These are phyloP conservation scores for Ylistrum balloti DNA, from an alignment of 1,140 invertebrate genomes.

Conservation along the genomic window DNA sequence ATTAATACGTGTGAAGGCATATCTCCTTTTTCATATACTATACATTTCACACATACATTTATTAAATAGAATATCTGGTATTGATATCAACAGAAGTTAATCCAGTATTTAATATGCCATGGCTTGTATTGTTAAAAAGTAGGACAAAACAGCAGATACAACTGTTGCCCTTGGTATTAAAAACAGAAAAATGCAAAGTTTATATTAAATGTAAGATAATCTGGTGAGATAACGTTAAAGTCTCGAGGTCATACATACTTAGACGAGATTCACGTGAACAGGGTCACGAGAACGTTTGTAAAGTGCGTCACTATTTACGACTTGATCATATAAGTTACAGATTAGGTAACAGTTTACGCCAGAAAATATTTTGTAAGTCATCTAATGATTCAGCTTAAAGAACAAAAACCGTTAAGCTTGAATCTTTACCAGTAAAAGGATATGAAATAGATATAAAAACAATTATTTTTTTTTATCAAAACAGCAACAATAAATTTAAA, in stretches of 20 bases:
- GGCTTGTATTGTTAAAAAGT: not conserved
- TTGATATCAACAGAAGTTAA: too few species aligned
- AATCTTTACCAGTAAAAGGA: not conserved
- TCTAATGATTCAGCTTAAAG: not conserved
- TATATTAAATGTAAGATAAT: not conserved
- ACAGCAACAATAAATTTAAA: too few species aligned
- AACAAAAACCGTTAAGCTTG: not conserved
- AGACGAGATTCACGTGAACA: not conserved
- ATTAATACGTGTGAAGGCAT: too few species aligned
- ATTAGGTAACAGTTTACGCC: not conserved
- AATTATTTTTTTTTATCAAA: too few species aligned
- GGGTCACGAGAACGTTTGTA: not conserved
- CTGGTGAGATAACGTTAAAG: conserved; percentile 3
- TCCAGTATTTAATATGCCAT: too few species aligned
- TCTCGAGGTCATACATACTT: not conserved
- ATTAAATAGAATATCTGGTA: too few species aligned
- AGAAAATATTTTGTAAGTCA: not conserved
- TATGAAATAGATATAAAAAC: not conserved
- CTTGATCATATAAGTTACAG: too few species aligned
- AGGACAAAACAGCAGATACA: not conserved
- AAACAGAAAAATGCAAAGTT: not conserved
- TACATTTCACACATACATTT: too few species aligned
- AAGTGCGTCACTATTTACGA: not conserved
- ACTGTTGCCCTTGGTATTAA: not conserved
- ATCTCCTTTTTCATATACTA: too few species aligned